A percentile compares a stretch with the other conserved stretches of the same genome.
Evolutionary conservation across 1,140 invertebrate genomes (phyloP).

Genomic region (Drosophila baimaii): DNA sequence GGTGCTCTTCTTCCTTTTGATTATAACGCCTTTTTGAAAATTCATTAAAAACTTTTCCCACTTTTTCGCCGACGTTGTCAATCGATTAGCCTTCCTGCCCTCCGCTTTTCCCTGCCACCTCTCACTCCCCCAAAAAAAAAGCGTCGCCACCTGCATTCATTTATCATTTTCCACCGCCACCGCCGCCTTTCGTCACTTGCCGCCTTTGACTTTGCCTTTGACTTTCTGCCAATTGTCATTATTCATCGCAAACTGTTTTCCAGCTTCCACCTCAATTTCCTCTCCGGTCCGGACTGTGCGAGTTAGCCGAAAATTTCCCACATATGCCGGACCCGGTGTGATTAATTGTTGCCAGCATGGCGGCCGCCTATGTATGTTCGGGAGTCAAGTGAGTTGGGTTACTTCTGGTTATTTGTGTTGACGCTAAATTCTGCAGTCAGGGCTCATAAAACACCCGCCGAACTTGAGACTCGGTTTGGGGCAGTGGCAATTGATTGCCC

Average conservation of each 20-base stretch:
- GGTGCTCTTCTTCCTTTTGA: conserved; percentile 53
- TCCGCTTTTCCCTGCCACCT: background rate
- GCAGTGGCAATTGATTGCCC: conserved; percentile 20
- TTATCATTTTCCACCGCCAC: conserved; percentile 68
- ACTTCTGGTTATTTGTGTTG: conserved; percentile 64
- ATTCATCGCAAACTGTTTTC: conserved; percentile 78
- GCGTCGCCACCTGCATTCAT: conserved; percentile 75
- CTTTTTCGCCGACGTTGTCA: conserved; percentile 47
- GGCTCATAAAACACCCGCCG: conserved; percentile 58
- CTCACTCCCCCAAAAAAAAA: conserved; percentile 10
- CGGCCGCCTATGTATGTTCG: conserved; percentile 38
- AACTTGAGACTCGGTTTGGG: conserved; percentile 31
- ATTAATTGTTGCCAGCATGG: conserved; percentile 68
- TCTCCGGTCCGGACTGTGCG: conserved; percentile 13
- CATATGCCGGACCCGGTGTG: conserved; percentile 74
- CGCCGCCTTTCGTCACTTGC: conserved; percentile 69
- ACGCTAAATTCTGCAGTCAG: conserved; percentile 61
- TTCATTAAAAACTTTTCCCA: conserved; percentile 77
- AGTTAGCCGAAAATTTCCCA: conserved; percentile 71
- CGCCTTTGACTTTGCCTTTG: conserved; percentile 80
- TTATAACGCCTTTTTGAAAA: conserved; percentile 79
- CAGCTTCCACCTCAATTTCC: conserved; percentile 42
- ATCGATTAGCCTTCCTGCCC: conserved; percentile 60
- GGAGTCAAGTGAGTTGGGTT: conserved; percentile 36
- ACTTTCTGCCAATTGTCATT: conserved; percentile 82